Evolutionary conservation across 1,140 invertebrate genomes (phyloP).

Genomic region (Leptinotarsa texana): DNA sequence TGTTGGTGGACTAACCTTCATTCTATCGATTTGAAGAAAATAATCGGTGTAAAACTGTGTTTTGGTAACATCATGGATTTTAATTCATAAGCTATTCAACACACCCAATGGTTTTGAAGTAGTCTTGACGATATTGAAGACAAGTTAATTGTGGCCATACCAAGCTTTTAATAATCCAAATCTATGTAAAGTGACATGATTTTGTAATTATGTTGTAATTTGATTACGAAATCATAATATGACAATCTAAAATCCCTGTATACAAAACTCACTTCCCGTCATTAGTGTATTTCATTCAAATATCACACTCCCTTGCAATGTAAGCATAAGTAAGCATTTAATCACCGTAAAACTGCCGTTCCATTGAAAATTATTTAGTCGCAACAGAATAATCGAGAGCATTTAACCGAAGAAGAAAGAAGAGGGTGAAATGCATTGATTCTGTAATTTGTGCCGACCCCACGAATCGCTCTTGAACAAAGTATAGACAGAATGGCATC

Average conservation of each 20-base stretch:
- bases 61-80: too few relatives aligned
- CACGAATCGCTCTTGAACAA: slow-evolving; percentile 43
- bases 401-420: slow-evolving; percentile 38
- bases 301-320: not conserved
- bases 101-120: too few relatives aligned
- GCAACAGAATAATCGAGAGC: slow-evolving; percentile 34
- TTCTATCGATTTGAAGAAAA: too few relatives aligned
- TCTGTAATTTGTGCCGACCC: slow-evolving; percentile 42
- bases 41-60: too few relatives aligned
- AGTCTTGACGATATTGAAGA: too few relatives aligned
- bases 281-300: not conserved
- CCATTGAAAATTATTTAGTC: slow-evolving; percentile 17
- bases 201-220: too few relatives aligned
- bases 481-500: slow-evolving; percentile 52
- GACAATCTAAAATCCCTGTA: not conserved
- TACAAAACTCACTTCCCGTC: not conserved
- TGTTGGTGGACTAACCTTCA: too few relatives aligned
- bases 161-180: too few relatives aligned
- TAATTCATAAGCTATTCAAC: too few relatives aligned
- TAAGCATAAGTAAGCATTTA: slow-evolving; percentile 20
- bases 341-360: slow-evolving; percentile 2
- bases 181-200: too few relatives aligned
- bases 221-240: too few relatives aligned
- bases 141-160: too few relatives aligned
- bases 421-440: slow-evolving; percentile 42